Base-by-base conservation (phyloP, 2,797 vertebrate genomes). In the Mycteria americana region DNA sequence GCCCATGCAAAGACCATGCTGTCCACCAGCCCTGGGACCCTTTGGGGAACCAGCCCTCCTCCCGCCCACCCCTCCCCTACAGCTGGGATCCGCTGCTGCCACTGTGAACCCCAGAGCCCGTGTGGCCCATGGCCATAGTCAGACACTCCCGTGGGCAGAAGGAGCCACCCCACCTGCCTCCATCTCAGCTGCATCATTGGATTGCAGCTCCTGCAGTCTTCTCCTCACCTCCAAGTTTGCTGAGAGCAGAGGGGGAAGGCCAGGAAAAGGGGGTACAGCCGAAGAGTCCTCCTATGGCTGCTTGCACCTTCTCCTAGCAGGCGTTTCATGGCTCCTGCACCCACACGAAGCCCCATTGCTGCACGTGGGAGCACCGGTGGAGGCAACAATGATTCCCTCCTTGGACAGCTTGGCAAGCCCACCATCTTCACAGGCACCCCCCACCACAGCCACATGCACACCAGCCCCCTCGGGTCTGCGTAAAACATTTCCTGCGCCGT, bases 271-370 rank as follows among this genome's bases (percentile, higher is more conserved):
- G 37, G 4, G 1, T 45, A 68, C 19, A 72, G 50, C 8, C 30
- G 46, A 50, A 70, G 4, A 77, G 6, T 33, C 53, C 59, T 73
- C 12, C n/a, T 41, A 2, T 24, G 50, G 57, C 53, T 85, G 31
- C 37, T 60, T 60, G 28, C 50, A 68, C 11, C 28, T 43, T 53
- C 17, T 86, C 45, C 50, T 74, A 3, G 0, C 41, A 10, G 43
- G 13, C 8, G 35, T 46, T 45, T 57, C 1, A 1, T 2, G 7
- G 13, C 62, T 91, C 24, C 17, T 0, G 0, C 11, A 31, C 5
- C 16, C 31, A 57, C 2, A 1, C 0, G 30, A 60, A 11, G 14
- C 27, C 35, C 17, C 33, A 7, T 2, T 84, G 25, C 59, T 84
- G 25, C 28, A 37, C 2, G 2, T 57, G 35, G 46, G 35, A 43